Base-by-base conservation (phyloP, 2,888 invertebrate species). In the Antheraea yamamai region DNA sequence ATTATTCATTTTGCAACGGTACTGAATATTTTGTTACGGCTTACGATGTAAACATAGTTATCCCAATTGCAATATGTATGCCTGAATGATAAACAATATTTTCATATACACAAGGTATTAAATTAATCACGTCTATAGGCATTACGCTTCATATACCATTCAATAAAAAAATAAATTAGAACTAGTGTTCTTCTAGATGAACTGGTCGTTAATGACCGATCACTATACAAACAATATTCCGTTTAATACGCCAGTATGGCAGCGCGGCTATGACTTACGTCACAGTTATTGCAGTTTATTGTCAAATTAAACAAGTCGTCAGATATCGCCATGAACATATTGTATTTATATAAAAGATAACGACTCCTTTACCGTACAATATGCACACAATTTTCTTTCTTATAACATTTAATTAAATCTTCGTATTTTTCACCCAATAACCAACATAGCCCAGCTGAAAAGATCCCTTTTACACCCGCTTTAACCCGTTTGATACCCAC, bases 401-500 rank as follows among this genome's bases (percentile, higher is more conserved):
- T 18, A 66, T 16, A 30, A 66, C 23, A 23, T 61, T 61, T 30
- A 66, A 66, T 26, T 0, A 66, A 66, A 66, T 30, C 12, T 30
- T 66, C 6, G 16, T 30, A 66, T 66, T 6, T n/a, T 6, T 66
- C 26, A 66, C 14, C 26, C 4, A 30, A 66, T 16, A 66, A 66
- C 26, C 26, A 66, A 26, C 26, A 16, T 16, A 26, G 18, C 64
- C 47, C 10, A 26, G 4, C 30, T 66, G 64, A 66, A 66, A 66
- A 66, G 26, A 66, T 66, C 64, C 64, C 81, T 78, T 78, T 79
- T 78, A 81, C 84, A 87, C 85, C 86, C 85, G 80, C 85, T 86
- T 88, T 88, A 89, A 86, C 86, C 84, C 88, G 86, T 85, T 89
- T 89, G 86, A 87, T 88, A 88, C 89, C 88, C 85, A 85, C 90